Evolutionary conservation across 2,888 invertebrate genomes (phyloP), one percentile per base, ranked within the genome.

Genomic region (Amblyjoppa proteus): DNA sequence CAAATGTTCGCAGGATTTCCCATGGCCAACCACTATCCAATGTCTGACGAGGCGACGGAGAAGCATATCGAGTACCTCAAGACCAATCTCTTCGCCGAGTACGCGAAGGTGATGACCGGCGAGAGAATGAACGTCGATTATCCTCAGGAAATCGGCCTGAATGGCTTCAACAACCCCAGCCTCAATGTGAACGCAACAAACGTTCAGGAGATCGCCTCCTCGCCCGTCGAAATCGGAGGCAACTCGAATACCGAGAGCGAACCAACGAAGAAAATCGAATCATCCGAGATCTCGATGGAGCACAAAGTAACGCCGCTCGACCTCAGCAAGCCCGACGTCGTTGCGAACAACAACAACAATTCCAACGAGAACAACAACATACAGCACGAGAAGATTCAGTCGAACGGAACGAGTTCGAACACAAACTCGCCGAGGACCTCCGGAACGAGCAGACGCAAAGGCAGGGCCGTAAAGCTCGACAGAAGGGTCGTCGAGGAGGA

Each of bases 401-500:
- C 6, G 0, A 38, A 2, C 25, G 41, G n/a, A 16, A 20, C 7
- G 9, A 34, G 56, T 49, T 70, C 78, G 16, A 84, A 61, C 38
- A 71, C 71, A 4, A 87, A 75, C 11, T 87, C 88, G 0, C 82
- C 85, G 0, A 87, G 76, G n/a, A 75, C 79, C 0, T 85, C 81
- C 0, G 90, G 91, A 0, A 91, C 90, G 9, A 96, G 96, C 89
- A 95, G 98, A 31, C 96, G 99, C 89, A 99, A 99, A 94, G 98
- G 98, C 0, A 97, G 97, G 73, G 98, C 98, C 0, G 96, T 96
- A 90, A 98, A 98, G 90, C 94, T 98, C 76, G 97, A 98, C 87
- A 95, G 95, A 38, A 95, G 95, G 0, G 94, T 95, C 1, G 92
- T 95, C 16, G 95, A 95, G 71, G 87, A 91, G 11, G 90, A 92